These are phyloP conservation scores for Stenichneumon culpator DNA, from an alignment of 2,888 invertebrate genomes.

Conservation along the genomic window DNA sequence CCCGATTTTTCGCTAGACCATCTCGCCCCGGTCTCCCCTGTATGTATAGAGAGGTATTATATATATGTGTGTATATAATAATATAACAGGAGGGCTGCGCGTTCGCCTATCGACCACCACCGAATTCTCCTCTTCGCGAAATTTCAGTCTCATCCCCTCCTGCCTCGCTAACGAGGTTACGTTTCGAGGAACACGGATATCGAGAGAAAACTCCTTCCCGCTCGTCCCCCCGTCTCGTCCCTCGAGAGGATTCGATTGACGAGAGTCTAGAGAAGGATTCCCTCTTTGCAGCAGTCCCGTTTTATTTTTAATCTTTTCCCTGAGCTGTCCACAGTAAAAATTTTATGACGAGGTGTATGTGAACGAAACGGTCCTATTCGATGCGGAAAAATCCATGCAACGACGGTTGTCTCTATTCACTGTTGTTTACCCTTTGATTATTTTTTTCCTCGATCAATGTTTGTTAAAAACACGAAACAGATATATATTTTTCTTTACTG, in stretches of 20 bases:
- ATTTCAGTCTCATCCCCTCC: background rate
- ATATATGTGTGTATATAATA: too few relatives aligned
- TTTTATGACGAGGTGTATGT: background rate
- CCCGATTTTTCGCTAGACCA: too few relatives aligned
- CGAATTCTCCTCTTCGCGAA: background rate
- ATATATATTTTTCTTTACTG: background rate
- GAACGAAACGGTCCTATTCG: too few relatives aligned
- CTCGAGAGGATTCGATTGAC: conserved; percentile 50
- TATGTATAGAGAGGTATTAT: too few relatives aligned
- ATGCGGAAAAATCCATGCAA: too few relatives aligned
- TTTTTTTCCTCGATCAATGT: too few relatives aligned
- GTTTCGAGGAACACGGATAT: conserved; percentile 62
- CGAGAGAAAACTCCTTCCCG: conserved; percentile 37
- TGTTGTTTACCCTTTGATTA: conserved; percentile 15
- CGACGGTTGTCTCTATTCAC: too few relatives aligned
- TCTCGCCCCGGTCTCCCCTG: too few relatives aligned
- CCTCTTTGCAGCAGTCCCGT: conserved; percentile 13
- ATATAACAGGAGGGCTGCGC: background rate
- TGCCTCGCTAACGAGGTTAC: conserved; percentile 64
- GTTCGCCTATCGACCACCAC: background rate
- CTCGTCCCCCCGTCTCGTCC: conserved; percentile 20
- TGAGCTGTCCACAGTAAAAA: background rate
- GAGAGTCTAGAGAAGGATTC: conserved; percentile 38
- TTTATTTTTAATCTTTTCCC: conserved; percentile 18
- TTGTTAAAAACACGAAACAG: too few relatives aligned